Percentiles rank a stretch among this genome's conserved stretches.
Evolutionary conservation across 2,797 vertebrate genomes (phyloP).

Genomic region (Carapus acus): DNA sequence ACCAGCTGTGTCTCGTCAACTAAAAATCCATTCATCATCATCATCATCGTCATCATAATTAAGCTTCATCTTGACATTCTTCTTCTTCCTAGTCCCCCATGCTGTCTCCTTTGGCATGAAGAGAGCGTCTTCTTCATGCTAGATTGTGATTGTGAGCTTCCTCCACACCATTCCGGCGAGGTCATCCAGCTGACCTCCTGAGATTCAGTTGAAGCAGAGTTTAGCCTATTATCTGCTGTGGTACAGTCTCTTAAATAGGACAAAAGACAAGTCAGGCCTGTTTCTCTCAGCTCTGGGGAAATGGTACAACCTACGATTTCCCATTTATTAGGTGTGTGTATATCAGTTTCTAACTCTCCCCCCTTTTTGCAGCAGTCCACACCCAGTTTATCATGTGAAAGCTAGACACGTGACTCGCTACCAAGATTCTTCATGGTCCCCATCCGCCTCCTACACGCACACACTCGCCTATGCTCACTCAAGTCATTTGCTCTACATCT

Average conservation of each 20-base stretch:
- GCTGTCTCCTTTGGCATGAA: slow-evolving; percentile 46
- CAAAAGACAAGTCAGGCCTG: not conserved
- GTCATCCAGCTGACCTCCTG: not conserved
- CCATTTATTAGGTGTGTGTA: not conserved
- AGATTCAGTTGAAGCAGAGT: slow-evolving; percentile 1
- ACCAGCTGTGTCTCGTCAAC: slow-evolving; percentile 16
- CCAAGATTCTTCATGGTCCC: slow-evolving; percentile 30
- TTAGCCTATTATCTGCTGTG: no score
- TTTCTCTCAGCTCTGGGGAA: slow-evolving; percentile 6
- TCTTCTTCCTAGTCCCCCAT: slow-evolving; percentile 25
- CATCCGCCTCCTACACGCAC: slow-evolving; percentile 7
- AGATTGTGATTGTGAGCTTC: not conserved
- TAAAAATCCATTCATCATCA: slow-evolving; percentile 1
- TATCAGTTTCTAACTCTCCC: not conserved
- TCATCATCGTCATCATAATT: not conserved
- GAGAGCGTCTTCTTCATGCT: not conserved
- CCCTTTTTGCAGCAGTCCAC: slow-evolving; percentile 7
- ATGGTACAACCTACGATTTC: not conserved
- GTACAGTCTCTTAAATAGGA: not conserved
- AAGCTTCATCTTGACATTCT: slow-evolving; percentile 6
- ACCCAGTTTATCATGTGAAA: slow-evolving; percentile 6
- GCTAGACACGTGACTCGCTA: slow-evolving; percentile 15
- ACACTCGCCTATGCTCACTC: not conserved
- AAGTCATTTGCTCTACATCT: slow-evolving; percentile 37
- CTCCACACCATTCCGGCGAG: no score